A percentile compares a stretch with the other conserved stretches of the same genome.
Conservation (phyloP, 2,797 vertebrate species). For the Pelobates cultripes region DNA sequence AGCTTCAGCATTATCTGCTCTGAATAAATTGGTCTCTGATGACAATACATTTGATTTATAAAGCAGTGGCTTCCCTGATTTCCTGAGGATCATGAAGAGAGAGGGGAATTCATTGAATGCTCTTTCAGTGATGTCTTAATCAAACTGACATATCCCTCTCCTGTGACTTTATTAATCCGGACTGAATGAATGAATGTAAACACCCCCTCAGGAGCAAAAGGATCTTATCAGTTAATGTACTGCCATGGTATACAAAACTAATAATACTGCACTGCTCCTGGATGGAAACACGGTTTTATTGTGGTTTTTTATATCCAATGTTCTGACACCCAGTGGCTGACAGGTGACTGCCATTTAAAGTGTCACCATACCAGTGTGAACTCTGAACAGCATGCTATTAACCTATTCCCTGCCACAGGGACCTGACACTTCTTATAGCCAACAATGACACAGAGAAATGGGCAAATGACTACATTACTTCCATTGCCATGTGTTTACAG, state of each 20-base stretch:
- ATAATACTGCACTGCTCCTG: constrained; percentile 51
- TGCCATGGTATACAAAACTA: constrained; percentile 54
- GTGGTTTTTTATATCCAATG: constrained; percentile 49
- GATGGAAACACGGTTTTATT: constrained; percentile 43
- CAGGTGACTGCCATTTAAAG: constrained; percentile 53
- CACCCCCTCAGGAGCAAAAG: constrained; percentile 54
- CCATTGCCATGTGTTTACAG: too few species aligned
- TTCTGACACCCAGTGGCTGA: constrained; percentile 42
- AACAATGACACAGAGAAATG: background rate
- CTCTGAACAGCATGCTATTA: background rate
- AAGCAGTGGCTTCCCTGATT: constrained; percentile 49
- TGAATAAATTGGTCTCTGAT: constrained; percentile 57
- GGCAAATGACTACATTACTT: too few species aligned
- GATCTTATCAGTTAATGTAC: constrained; percentile 58
- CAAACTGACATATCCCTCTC: constrained; percentile 63
- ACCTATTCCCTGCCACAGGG: constrained; percentile 2
- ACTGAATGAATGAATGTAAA: constrained; percentile 59
- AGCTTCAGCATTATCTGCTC: constrained; percentile 54
- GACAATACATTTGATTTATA: constrained; percentile 56
- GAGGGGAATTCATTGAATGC: constrained; percentile 54
- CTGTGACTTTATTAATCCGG: constrained; percentile 63
- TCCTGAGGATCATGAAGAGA: constrained; percentile 39
- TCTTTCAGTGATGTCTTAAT: constrained; percentile 58
- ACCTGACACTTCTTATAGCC: background rate
- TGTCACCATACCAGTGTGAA: constrained; percentile 14